Base-by-base conservation (phyloP, 2,797 vertebrate genomes). In the Yasuhikotakia modesta region DNA sequence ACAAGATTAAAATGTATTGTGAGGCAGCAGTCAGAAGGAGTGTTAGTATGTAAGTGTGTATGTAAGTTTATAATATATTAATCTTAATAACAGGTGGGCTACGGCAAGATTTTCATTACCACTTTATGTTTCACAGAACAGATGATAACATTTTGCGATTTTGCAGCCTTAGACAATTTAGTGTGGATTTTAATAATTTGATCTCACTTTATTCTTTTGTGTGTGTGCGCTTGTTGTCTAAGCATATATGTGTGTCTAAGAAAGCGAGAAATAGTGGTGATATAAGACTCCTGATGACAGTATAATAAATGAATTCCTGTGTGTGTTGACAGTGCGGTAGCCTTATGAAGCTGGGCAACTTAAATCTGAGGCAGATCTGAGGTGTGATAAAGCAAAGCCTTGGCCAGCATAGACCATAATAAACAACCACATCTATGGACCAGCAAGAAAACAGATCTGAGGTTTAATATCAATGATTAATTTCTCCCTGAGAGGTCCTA, bases 241-340 rank as follows among this genome's bases (percentile, higher is more conserved):
- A 71, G 68, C 8, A 39, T 39, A 39, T 67, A 71, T 83, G 69
- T 72, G 69, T 80, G 72, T 78, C 61, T 80, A 43, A 80, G 68
- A 76, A 63, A 67, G 68, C 79, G 79, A 70, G 46, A 50, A 61
- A 32, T 6, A 13, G 57, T 52, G 52, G 17, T 50, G 65, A 65
- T 76, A 68, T 78, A 75, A 75, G 60, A 63, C 74, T 57, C 43
- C 74, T 64, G 67, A 30, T 73, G 72, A 87, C 90, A 90, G 83
- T 60, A 86, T 91, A 90, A 92, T 83, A 81, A 89, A 91, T 89
- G 84, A 76, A 79, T 77, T 65, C 8, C 27, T 70, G 16, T 30
- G 75, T 45, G 61, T 57, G 82, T 55, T 75, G 50, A 50, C 39
- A 19, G 72, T 67, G 50, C 1, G 13, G 76, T 73, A 63, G 55